These are phyloP conservation scores for Urosaurus nigricauda DNA, from an alignment of 2,797 vertebrate species.

Conservation along the genomic window DNA sequence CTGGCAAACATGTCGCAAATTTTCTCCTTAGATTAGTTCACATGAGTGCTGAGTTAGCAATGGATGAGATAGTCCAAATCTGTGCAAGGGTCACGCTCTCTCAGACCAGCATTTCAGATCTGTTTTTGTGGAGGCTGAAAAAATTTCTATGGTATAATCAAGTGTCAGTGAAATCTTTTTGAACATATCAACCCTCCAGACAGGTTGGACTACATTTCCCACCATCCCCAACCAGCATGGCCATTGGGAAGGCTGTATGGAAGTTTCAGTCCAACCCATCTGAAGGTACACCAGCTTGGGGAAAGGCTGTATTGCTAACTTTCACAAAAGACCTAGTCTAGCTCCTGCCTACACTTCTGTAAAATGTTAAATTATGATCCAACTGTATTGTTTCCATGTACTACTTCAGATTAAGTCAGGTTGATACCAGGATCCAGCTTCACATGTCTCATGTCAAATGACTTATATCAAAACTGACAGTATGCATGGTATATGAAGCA, in stretches of 20 bases:
- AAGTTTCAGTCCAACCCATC: neutral
- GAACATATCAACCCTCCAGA: neutral
- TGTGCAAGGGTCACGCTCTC: fast-evolving
- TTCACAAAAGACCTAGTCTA: constrained; percentile 7
- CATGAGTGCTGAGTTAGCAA: constrained; percentile 8
- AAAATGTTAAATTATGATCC: constrained; percentile 15
- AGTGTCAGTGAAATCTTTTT: neutral
- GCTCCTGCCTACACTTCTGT: constrained; percentile 32
- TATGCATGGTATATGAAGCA: constrained; percentile 30
- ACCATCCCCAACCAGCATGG: neutral
- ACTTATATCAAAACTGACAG: constrained; percentile 49
- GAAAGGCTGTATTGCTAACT: neutral
- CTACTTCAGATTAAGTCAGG: neutral
- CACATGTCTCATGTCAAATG: constrained; percentile 44
- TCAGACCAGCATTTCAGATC: neutral
- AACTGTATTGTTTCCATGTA: neutral
- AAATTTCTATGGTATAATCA: constrained; percentile 23
- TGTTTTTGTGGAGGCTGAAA: constrained; percentile 38
- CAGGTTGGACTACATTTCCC: neutral
- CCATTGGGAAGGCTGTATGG: neutral
- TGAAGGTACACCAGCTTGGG: neutral
- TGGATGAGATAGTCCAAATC: neutral
- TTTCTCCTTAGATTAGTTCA: neutral
- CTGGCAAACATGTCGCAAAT: neutral
- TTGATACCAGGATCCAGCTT: constrained; percentile 59